phyloP scores from a whole-genome alignment of 2,888 invertebrate genomes.

The Ophioninae sp. region DNA sequence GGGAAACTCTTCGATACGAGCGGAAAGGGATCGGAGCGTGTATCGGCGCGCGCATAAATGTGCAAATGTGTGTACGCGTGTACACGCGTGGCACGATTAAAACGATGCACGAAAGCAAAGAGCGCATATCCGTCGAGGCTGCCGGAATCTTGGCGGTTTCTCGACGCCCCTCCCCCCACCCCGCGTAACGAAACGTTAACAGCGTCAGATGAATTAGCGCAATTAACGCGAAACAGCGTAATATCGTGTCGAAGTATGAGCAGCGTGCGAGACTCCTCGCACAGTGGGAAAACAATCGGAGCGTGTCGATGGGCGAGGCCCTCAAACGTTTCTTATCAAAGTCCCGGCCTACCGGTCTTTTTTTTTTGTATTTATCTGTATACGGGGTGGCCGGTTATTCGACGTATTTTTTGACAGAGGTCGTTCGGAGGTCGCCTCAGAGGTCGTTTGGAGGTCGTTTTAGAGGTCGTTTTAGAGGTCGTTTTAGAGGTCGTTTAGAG shows the following conservation, averaged over 20 bases:
- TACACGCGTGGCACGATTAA: not conserved
- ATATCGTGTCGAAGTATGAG: conserved; percentile 19
- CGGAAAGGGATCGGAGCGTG: too few relatives aligned
- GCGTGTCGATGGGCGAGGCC: conserved; percentile 60
- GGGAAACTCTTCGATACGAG: not conserved
- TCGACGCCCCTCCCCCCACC: too few relatives aligned
- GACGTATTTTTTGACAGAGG: too few relatives aligned
- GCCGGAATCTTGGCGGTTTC: conserved; percentile 34
- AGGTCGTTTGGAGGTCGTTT: too few relatives aligned
- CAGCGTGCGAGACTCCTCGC: conserved; percentile 32
- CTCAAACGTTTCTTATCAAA: conserved; percentile 2
- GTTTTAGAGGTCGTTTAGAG: too few relatives aligned
- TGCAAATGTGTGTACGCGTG: too few relatives aligned
- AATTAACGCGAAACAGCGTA: conserved; percentile 55
- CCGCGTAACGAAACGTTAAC: conserved; percentile 39
- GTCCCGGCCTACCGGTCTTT: conserved; percentile 3
- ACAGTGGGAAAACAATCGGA: conserved; percentile 58
- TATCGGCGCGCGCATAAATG: too few relatives aligned
- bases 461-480: too few relatives aligned
- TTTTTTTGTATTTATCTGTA: too few relatives aligned
- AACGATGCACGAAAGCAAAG: conserved; percentile 14
- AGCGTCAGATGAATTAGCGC: conserved; percentile 40
- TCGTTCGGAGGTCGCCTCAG: too few relatives aligned
- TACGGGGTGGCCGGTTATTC: too few relatives aligned
- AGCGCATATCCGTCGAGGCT: conserved; percentile 42